Conservation (phyloP, 2,113 vertebrate species). For the Neogobius melanostomus region DNA sequence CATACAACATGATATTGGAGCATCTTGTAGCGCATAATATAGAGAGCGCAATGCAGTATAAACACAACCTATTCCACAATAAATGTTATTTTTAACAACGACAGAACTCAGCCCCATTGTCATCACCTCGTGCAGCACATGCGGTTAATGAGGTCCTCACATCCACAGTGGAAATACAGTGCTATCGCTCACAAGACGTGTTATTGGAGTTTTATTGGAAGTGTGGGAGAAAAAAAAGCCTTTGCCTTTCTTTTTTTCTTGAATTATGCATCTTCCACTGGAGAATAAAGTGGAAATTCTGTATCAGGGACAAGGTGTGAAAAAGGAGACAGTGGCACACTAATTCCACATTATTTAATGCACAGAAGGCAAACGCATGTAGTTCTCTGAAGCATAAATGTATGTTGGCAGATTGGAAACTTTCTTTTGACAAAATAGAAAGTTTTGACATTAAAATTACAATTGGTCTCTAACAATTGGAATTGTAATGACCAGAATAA, state of each 20-base stretch:
- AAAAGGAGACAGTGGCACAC: slow-evolving; percentile 10
- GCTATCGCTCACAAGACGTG: neutral
- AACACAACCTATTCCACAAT: slow-evolving; percentile 1
- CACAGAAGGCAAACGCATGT: too few relatives aligned
- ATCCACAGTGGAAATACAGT: neutral
- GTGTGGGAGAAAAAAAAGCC: slow-evolving; percentile 19
- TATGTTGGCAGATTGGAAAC: too few relatives aligned
- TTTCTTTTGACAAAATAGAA: too few relatives aligned
- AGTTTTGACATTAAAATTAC: too few relatives aligned
- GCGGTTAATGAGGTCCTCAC: neutral
- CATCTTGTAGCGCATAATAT: too few relatives aligned
- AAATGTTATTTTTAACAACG: slow-evolving; percentile 26
- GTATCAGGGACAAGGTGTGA: slow-evolving; percentile 45
- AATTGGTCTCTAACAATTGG: too few relatives aligned
- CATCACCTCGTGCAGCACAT: neutral
- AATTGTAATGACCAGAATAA: too few relatives aligned
- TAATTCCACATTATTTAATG: slow-evolving; percentile 16
- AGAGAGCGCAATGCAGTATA: too few relatives aligned
- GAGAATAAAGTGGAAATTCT: slow-evolving; percentile 14
- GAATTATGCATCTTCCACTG: slow-evolving; percentile 23
- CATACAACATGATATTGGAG: too few relatives aligned
- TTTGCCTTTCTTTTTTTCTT: too few relatives aligned
- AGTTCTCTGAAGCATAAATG: too few relatives aligned
- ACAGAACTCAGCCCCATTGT: neutral
- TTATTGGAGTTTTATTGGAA: neutral